phyloP scores from a whole-genome alignment of 2,113 vertebrate species.

The Malurus melanocephalus region DNA sequence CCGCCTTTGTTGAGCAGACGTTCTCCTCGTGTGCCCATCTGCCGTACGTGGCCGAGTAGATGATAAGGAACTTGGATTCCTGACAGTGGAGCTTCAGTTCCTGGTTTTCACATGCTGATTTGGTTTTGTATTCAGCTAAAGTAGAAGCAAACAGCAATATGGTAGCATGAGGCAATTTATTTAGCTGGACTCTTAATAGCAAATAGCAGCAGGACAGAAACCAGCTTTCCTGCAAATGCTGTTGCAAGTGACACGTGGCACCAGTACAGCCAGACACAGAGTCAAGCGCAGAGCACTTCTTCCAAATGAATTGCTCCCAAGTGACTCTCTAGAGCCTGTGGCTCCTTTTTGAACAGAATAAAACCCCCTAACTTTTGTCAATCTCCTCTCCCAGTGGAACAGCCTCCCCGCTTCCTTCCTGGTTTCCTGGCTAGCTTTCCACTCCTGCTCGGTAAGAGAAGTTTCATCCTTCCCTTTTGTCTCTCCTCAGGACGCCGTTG shows the following conservation, averaged over 20 bases:
- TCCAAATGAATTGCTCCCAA: not conserved
- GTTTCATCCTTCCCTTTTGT: not conserved
- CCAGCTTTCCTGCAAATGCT: not conserved
- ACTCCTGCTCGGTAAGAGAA: not conserved
- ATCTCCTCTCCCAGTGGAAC: not conserved
- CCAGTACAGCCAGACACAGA: not conserved
- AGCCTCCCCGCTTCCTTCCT: not conserved
- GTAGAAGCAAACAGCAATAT: constrained; percentile 56
- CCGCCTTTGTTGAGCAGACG: constrained; percentile 70
- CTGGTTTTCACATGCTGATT: constrained; percentile 85
- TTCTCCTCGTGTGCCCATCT: constrained; percentile 71
- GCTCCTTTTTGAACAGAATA: not conserved
- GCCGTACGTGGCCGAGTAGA: constrained; percentile 91
- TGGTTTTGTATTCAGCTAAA: constrained; percentile 89
- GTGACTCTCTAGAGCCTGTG: not conserved
- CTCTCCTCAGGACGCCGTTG: not conserved
- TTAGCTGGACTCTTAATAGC: not conserved
- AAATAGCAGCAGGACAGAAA: constrained; percentile 15
- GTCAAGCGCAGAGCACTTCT: not conserved
- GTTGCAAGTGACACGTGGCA: not conserved
- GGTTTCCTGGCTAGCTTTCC: not conserved
- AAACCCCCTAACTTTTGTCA: not conserved
- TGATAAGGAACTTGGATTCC: constrained; percentile 85
- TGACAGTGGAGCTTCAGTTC: constrained; percentile 88
- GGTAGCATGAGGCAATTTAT: not conserved